phyloP scores from a whole-genome alignment of 2,888 invertebrate species.

The Xestia xanthographa region DNA sequence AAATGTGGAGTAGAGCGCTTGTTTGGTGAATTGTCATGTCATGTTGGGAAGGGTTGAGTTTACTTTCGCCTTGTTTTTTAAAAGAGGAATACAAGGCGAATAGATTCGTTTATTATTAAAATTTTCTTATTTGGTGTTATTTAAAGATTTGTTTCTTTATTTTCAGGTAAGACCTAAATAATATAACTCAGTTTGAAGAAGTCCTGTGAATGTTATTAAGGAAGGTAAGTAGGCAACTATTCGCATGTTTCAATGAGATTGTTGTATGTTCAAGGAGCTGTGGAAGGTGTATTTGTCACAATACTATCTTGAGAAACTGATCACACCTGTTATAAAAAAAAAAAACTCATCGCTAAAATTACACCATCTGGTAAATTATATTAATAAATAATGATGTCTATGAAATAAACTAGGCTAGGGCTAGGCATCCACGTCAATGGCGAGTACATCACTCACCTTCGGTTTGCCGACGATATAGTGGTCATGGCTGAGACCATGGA shows the following conservation, averaged over 20 bases:
- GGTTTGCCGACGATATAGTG: no score
- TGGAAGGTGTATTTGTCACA: neutral
- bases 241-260: neutral
- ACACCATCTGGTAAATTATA: neutral
- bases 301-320: neutral
- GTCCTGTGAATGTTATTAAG: no score
- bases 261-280: no score
- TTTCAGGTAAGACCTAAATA: slow-evolving; percentile 48
- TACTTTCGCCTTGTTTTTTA: neutral
- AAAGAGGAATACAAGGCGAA: neutral
- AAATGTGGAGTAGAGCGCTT: slow-evolving; percentile 26
- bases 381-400: neutral
- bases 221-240: no score
- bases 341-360: neutral
- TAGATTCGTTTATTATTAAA: neutral
- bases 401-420: no score
- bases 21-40: slow-evolving; percentile 30
- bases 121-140: neutral
- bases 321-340: neutral
- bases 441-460: no score
- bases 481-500: no score
- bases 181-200: neutral
- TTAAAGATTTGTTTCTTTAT: slow-evolving; percentile 21
- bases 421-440: no score
- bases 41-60: slow-evolving; percentile 38